A percentile compares a stretch with the other conserved stretches of the same genome.
Conservation (phyloP, 2,888 invertebrate genomes). For the Hecatera dysodea region DNA sequence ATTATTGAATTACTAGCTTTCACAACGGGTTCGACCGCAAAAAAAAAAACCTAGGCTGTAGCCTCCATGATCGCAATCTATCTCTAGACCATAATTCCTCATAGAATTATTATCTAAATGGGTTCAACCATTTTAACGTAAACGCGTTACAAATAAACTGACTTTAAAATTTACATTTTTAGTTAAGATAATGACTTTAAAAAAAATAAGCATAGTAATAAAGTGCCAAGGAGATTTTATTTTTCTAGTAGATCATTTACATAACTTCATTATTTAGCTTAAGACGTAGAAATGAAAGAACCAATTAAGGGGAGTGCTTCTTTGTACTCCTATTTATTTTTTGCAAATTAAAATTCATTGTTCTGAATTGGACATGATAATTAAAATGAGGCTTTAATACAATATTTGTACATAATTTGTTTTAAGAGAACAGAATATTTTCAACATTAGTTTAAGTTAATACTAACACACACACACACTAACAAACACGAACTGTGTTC, state of each 20-base stretch:
- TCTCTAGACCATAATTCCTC: no score
- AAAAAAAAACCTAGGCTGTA: background rate
- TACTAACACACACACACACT: no score
- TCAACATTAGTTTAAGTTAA: no score
- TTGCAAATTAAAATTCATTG: constrained; percentile 12
- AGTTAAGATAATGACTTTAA: background rate
- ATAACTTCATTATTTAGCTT: constrained; percentile 1
- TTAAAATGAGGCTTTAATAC: background rate
- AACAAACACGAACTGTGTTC: no score
- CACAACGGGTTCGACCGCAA: no score
- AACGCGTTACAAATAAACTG: no score
- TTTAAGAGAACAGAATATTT: background rate
- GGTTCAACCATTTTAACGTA: no score
- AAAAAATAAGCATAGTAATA: background rate
- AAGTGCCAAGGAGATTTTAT: background rate
- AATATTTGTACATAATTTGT: background rate
- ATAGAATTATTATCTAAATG: no score
- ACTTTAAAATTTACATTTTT: no score
- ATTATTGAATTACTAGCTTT: background rate
- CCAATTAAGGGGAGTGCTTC: constrained; percentile 13
- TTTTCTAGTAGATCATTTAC: background rate
- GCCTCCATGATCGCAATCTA: no score
- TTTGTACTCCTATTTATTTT: constrained; percentile 1
- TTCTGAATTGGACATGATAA: constrained; percentile 4
- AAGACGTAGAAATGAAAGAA: background rate